These are phyloP conservation scores for Parazoanthus atlanticus DNA, from an alignment of 92 coral and sea anemone species.

Conservation along the genomic window DNA sequence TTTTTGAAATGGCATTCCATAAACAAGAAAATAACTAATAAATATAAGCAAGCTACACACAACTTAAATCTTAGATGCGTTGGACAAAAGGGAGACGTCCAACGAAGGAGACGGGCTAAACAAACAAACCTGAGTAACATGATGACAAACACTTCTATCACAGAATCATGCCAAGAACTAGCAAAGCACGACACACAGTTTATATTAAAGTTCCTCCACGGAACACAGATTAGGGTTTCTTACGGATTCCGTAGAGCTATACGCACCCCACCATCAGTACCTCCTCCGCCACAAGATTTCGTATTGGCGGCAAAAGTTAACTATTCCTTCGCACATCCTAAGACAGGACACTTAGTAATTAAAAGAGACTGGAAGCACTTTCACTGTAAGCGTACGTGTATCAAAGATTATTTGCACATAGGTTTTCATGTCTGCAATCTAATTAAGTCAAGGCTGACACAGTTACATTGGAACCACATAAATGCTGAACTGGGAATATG, in stretches of 20 bases:
- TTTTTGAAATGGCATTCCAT: constrained; percentile 49
- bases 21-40: constrained; percentile 39
- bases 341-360: constrained; percentile 30
- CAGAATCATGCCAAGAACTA: neutral
- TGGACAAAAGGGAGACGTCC: constrained; percentile 54
- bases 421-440: constrained; percentile 46
- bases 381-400: constrained; percentile 27
- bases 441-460: constrained; percentile 40
- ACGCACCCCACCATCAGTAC: constrained; percentile 49
- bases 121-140: neutral
- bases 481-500: constrained; percentile 33
- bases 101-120: neutral
- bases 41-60: constrained; percentile 37
- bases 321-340: constrained; percentile 51
- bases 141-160: neutral
- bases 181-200: constrained; percentile 30
- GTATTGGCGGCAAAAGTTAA: constrained; percentile 52
- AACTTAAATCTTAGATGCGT: constrained; percentile 48
- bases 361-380: constrained; percentile 62
- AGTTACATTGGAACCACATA: constrained; percentile 42
- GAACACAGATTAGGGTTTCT: constrained; percentile 45
- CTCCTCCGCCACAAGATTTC: constrained; percentile 44
- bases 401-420: neutral
- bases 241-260: constrained; percentile 38
- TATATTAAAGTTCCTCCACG: constrained; percentile 50